Conservation (phyloP, 2,888 invertebrate genomes). For the Vanessa cardui region DNA sequence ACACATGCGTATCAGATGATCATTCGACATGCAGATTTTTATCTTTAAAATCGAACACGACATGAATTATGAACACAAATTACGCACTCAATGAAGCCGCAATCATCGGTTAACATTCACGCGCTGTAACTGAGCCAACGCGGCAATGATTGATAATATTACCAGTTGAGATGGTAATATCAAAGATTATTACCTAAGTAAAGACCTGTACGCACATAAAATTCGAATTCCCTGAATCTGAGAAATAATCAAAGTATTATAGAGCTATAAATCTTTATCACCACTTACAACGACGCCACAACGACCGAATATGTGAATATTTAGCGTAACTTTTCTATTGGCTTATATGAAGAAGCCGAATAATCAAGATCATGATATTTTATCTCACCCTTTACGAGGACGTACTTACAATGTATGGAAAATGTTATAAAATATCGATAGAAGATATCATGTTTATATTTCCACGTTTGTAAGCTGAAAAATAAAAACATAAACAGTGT, state of each 20-base stretch:
- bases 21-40: too few relatives aligned
- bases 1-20: too few relatives aligned
- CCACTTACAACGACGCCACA: conserved; percentile 57
- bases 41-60: too few relatives aligned
- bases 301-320: conserved; percentile 67
- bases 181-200: conserved; percentile 70
- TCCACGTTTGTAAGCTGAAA: not conserved
- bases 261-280: conserved; percentile 77
- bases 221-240: conserved; percentile 73
- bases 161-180: conserved; percentile 55
- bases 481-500: too few relatives aligned
- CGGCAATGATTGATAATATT: conserved; percentile 48
- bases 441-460: not conserved
- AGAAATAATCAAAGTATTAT: conserved; percentile 79
- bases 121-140: too few relatives aligned
- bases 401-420: conserved; percentile 33
- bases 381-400: conserved; percentile 41
- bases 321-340: conserved; percentile 63
- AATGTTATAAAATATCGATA: conserved; percentile 2
- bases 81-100: too few relatives aligned
- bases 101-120: too few relatives aligned
- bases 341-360: conserved; percentile 43
- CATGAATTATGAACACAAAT: too few relatives aligned
- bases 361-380: conserved; percentile 44
- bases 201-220: conserved; percentile 72